These are phyloP conservation scores for Apostichopus japonicus DNA, from an alignment of 35 echinoderm and acorn worm species.

Conservation along the genomic window DNA sequence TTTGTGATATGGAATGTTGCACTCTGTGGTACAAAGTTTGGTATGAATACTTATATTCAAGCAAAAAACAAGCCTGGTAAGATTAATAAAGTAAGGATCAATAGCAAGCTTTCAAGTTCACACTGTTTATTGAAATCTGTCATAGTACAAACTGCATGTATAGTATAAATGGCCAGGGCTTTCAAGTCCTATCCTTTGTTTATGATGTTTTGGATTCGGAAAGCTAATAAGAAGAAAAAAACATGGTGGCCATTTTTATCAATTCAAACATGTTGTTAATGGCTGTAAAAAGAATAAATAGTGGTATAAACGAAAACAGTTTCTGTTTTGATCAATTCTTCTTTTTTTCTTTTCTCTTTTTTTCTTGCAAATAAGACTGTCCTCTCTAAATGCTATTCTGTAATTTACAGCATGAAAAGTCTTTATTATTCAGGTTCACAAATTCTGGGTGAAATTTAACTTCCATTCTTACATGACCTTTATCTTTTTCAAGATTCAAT, in stretches of 20 bases:
- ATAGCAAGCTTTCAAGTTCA: conserved; percentile 5
- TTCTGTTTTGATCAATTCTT: too few species aligned
- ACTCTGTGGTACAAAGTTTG: neutral
- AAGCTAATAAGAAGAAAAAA: neutral
- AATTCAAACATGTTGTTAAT: conserved; percentile 35
- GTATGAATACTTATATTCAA: neutral
- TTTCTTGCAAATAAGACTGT: too few species aligned
- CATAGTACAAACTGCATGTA: conserved; percentile 29
- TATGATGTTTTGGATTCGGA: conserved; percentile 7
- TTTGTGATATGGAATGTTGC: neutral
- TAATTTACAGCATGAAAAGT: too few species aligned
- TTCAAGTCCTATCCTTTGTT: neutral
- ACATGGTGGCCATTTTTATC: conserved; percentile 31
- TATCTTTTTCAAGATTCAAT: too few species aligned
- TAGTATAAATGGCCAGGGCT: neutral
- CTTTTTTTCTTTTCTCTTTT: too few species aligned
- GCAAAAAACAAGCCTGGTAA: neutral
- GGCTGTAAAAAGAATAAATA: conserved; percentile 52
- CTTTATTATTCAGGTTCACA: too few species aligned
- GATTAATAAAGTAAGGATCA: neutral
- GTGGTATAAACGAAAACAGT: conserved; percentile 14
- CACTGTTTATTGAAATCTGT: neutral
- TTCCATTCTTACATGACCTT: too few species aligned
- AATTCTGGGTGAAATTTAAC: too few species aligned
- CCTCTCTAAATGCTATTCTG: too few species aligned